These are phyloP conservation scores for Lithobates sylvaticus DNA, from an alignment of 2,797 vertebrate species.

Conservation along the genomic window DNA sequence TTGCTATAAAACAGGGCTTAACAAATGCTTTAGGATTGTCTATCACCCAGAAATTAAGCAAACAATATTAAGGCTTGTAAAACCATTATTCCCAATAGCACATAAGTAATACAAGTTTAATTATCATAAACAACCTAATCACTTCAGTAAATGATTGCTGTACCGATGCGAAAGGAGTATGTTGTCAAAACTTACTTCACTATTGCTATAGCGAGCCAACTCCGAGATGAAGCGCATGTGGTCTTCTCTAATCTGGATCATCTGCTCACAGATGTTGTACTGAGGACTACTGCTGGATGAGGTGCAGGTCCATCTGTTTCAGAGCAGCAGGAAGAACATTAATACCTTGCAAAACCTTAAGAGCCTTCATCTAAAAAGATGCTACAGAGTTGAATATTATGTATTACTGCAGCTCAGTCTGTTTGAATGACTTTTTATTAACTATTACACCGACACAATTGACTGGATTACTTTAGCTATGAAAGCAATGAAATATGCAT, in stretches of 20 bases:
- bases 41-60: neutral
- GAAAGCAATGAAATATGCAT: no score
- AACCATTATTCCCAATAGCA: neutral
- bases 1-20: no score
- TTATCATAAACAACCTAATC: neutral
- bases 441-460: neutral
- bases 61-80: neutral
- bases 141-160: neutral
- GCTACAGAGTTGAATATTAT: neutral
- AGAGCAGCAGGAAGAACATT: slow-evolving; percentile 25
- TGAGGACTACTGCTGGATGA: slow-evolving; percentile 95
- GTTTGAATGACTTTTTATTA: neutral
- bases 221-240: slow-evolving; percentile 99
- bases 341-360: neutral
- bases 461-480: neutral
- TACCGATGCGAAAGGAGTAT: neutral
- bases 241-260: slow-evolving; percentile 98
- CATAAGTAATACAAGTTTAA: neutral
- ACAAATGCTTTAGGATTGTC: neutral
- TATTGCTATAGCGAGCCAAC: slow-evolving; percentile 98
- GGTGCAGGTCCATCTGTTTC: slow-evolving; percentile 90
- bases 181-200: slow-evolving; percentile 80
- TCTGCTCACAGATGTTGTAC: slow-evolving; percentile 99
- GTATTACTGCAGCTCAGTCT: neutral
- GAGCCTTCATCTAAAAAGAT: neutral